Base-by-base conservation (phyloP, 2,113 vertebrate species). In the Antechinus flavipes region DNA sequence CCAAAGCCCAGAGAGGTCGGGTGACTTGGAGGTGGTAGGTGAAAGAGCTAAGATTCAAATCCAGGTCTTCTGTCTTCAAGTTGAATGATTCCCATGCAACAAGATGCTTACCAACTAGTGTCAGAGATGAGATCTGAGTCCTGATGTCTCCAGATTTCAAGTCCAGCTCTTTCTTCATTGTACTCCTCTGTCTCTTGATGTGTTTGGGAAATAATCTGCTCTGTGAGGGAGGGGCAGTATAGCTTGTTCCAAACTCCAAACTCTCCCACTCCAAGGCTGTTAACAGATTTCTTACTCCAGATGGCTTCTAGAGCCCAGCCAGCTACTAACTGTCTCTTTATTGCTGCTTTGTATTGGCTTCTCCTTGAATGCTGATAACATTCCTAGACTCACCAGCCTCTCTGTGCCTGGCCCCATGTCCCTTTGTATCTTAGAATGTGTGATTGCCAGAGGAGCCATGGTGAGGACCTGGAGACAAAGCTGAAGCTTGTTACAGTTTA, bases 391-490 rank as follows among this genome's bases (percentile, higher is more conserved):
- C 89, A 93, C 27, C 90, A 94, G 92, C 89, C 24, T n/a, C 35
- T 91, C 35, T 91, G 91, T 56, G 55, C 56, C 61, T 30, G 26
- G 30, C 49, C 61, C 50, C 61, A 84, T 10, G 61, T 52, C 92
- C 58, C 61, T 53, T 84, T 50, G 35, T 56, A 68, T 24, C 89
- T 91, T 25, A 50, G 93, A 47, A 93, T 53, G 68, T 42, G 68
- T 84, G 90, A 93, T 50, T 92, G 94, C 56, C 95, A 89, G 53
- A 52, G 25, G 61, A 89, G 2, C 76, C 54, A 91, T 76, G 19
- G 89, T 47, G 91, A 93, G 47, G 54, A 93, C 26, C 90, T 89
- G 91, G 92, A 95, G 61, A 89, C 56, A 92, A 97, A 84, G 76
- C 93, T 54, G 54, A 58, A 53, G 55, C 90, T 47, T 84, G 68